Base-by-base conservation (phyloP, 2,113 vertebrate species). In the Numida meleagris region DNA sequence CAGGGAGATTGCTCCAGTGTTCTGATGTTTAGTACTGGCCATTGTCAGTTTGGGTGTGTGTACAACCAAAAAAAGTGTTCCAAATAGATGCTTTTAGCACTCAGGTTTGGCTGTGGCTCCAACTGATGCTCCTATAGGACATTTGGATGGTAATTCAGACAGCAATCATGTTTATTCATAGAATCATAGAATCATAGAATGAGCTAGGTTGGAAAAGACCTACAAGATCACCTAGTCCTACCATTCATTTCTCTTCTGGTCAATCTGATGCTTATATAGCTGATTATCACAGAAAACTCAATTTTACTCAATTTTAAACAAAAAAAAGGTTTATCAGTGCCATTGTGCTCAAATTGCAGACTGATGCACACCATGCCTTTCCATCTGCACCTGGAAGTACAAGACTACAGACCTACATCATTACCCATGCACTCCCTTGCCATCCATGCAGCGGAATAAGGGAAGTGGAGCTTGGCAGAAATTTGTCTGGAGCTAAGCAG, bases 11-110 rank as follows among this genome's bases (percentile, higher is more conserved):
- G 0, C 34, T 48, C 24, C 15, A 15, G 18, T 38, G 61, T 90
- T 18, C 14, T 9, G 20, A 9, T 45, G 7, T 10, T 72, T 62
- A 77, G 10, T 42, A 25, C 13, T 19, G 71, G 17, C 48, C 24
- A 7, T n/a, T 59, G 40, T 19, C 29, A 40, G 2, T 31, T 42
- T 29, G 45, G 72, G 31, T 12, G 9, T 19, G 38, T 29, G 61
- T 46, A 55, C 12, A 8, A n/a, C 45, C 40, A 53, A 19, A 14
- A 4, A 48, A 4, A n/a, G 9, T 10, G 29, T 40, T 1, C 0
- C 31, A 79, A 48, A 48, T 2, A 43, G 17, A 40, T 23, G 18
- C 10, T 68, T 9, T 79, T 43, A 78, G 66, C 45, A 33, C 31
- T 53, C 6, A 48, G 20, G 13, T 72, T 14, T 82, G 24, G 43